Conservation (phyloP, 2,888 invertebrate genomes). For the Apotomis capreana region DNA sequence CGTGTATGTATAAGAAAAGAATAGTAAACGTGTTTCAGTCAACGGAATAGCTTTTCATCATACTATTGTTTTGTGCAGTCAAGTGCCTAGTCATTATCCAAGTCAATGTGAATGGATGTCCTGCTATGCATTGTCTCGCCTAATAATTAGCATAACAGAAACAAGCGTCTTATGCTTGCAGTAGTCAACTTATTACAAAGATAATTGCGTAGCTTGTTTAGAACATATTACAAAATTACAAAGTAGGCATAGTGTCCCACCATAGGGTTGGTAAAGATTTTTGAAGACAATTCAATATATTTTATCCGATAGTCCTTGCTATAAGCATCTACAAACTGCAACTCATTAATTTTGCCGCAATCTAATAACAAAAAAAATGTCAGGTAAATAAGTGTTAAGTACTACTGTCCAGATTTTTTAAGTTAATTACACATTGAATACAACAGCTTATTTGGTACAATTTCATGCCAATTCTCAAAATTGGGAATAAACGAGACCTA, state of each 20-base stretch:
- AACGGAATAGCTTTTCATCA: constrained; percentile 21
- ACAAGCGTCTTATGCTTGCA: constrained; percentile 3
- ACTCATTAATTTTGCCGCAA: too few species aligned
- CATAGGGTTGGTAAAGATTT: too few species aligned
- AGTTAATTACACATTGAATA: too few species aligned
- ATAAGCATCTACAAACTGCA: too few species aligned
- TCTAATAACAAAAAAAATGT: too few species aligned
- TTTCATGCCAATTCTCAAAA: too few species aligned
- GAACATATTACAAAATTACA: background rate
- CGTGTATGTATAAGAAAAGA: background rate
- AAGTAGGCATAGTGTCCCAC: background rate
- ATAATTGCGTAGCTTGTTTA: background rate
- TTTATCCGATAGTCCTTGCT: too few species aligned
- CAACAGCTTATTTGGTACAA: too few species aligned
- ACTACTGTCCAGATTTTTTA: too few species aligned
- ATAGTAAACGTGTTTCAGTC: constrained; percentile 1
- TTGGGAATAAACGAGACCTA: too few species aligned
- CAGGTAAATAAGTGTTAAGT: too few species aligned
- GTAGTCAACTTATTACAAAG: constrained; percentile 13
- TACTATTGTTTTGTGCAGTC: constrained; percentile 24
- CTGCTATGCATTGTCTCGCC: constrained; percentile 27
- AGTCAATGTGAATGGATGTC: constrained; percentile 26
- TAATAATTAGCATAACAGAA: constrained; percentile 33
- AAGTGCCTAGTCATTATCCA: constrained; percentile 17
- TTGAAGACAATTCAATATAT: too few species aligned